phyloP scores from a whole-genome alignment of 1,140 invertebrate genomes.

The Popillia japonica region DNA sequence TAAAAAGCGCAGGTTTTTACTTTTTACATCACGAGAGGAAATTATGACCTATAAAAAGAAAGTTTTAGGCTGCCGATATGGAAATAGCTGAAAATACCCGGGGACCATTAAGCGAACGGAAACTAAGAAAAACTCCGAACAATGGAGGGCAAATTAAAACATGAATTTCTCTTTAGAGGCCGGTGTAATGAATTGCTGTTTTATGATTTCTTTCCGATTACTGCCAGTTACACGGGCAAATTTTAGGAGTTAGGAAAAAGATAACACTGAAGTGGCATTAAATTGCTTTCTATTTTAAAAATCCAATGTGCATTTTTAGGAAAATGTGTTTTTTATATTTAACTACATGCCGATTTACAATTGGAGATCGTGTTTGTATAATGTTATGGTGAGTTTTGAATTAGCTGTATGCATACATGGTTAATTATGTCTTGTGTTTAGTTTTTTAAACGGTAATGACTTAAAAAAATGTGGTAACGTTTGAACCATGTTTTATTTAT shows the following conservation, averaged over 20 bases:
- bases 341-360: background rate
- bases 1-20: background rate
- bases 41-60: conserved; percentile 26
- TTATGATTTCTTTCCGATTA: conserved; percentile 32
- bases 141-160: conserved; percentile 30
- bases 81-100: conserved; percentile 33
- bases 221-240: background rate
- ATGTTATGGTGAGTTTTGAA: no score
- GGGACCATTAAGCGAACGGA: conserved; percentile 32
- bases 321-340: background rate
- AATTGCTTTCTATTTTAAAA: conserved; percentile 8
- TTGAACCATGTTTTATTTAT: no score
- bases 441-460: no score
- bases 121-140: conserved; percentile 31
- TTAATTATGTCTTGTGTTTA: no score
- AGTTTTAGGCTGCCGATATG: conserved; percentile 24
- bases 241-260: background rate
- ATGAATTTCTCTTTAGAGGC: conserved; percentile 30
- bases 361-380: no score
- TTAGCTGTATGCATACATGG: no score
- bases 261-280: conserved; percentile 15
- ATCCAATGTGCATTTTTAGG: background rate
- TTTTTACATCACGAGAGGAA: conserved; percentile 20
- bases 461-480: no score
- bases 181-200: conserved; percentile 24